A percentile compares a stretch with the other conserved stretches of the same genome.
Conservation (phyloP, 2,113 vertebrate genomes). For the Tenebrosternarchus preto region DNA sequence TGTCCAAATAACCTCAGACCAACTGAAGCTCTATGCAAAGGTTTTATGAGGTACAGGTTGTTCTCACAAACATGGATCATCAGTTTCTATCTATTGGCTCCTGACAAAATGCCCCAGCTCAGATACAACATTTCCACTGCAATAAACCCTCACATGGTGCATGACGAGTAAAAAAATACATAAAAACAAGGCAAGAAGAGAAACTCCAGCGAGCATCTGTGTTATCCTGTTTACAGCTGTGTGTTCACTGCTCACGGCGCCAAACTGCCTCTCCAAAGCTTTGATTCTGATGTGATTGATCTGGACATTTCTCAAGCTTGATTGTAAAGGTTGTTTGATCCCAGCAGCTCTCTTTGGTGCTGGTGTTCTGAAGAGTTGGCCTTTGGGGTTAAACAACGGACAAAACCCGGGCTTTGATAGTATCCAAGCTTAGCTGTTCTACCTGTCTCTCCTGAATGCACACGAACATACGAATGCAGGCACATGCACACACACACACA, state of each 20-base stretch:
- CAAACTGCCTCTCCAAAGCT: not conserved
- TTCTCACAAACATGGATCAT: not conserved
- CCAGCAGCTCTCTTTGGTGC: conserved; percentile 27
- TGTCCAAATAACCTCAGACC: not conserved
- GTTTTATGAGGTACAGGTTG: not conserved
- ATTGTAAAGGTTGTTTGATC: conserved; percentile 36
- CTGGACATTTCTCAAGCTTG: conserved; percentile 27
- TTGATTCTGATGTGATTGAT: conserved; percentile 23
- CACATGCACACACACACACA: conserved; percentile 17
- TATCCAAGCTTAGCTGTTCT: conserved; percentile 29
- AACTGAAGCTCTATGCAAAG: no score
- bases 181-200: not conserved
- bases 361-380: conserved; percentile 29
- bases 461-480: not conserved
- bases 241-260: conserved; percentile 1
- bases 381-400: conserved; percentile 48
- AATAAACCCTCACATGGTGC: not conserved
- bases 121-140: not conserved
- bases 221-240: not conserved
- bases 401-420: conserved; percentile 56
- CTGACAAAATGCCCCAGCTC: not conserved
- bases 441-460: not conserved
- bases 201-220: not conserved
- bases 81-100: not conserved
- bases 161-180: not conserved